Evolutionary conservation across 2,888 invertebrate species (phyloP).

Genomic region (Teleiodes luculella): DNA sequence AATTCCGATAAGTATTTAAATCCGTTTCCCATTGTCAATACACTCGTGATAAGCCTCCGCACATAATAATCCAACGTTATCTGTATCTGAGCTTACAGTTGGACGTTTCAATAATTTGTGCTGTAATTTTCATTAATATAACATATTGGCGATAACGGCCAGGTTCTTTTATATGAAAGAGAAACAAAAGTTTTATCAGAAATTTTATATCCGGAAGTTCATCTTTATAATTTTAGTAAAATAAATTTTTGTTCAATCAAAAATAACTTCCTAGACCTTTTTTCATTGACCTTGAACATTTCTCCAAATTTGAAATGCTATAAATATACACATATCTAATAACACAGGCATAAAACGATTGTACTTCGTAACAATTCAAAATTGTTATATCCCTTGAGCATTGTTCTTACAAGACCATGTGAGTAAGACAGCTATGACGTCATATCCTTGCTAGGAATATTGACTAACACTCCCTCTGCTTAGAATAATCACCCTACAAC

Average conservation of each 20-base stretch:
- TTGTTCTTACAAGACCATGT: no score
- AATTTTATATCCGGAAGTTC: no score
- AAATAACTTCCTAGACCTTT: no score
- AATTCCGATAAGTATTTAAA: conserved; percentile 30
- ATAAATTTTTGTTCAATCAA: background rate
- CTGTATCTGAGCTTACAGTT: conserved; percentile 22
- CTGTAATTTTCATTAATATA: background rate
- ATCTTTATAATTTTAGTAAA: no score
- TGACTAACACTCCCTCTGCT: background rate
- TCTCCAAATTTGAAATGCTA: no score
- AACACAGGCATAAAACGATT: no score
- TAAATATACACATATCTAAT: no score
- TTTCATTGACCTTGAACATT: no score
- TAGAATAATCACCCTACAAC: conserved; percentile 26
- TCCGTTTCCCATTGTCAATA: conserved; percentile 38
- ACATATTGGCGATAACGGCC: background rate
- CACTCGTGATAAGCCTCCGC: conserved; percentile 45
- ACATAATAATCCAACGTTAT: conserved; percentile 52
- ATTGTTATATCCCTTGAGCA: no score
- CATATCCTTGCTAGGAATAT: background rate
- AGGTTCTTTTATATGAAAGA: background rate
- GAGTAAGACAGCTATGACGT: background rate
- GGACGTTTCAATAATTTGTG: conserved; percentile 1
- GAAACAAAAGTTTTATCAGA: no score
- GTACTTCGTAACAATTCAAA: no score